A percentile compares a stretch with the other conserved stretches of the same genome.
Conservation (phyloP, 2,113 vertebrate species). For the Vanacampus margaritifer region DNA sequence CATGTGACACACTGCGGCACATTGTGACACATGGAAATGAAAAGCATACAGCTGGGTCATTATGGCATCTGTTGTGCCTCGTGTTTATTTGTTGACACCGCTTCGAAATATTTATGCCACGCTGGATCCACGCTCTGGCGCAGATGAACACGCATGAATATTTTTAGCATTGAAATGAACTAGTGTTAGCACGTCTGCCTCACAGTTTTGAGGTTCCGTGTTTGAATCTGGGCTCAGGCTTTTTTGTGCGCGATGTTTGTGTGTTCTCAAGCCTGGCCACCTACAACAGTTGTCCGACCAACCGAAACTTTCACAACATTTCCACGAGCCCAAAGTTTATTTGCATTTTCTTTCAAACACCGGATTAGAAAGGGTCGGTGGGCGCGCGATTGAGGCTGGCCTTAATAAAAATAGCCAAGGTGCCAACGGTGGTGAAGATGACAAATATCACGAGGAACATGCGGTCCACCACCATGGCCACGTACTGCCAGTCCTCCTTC, state of each 20-base stretch:
- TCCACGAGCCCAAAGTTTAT: neutral
- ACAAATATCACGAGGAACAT: slow-evolving; percentile 80
- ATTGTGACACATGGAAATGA: slow-evolving; percentile 43
- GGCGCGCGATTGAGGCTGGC: slow-evolving; percentile 76
- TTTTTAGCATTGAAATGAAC: neutral
- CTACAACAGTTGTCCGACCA: neutral
- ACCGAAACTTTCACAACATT: neutral
- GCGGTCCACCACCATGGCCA: slow-evolving; percentile 80
- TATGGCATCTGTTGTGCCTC: slow-evolving; percentile 36
- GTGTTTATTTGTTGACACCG: slow-evolving; percentile 59
- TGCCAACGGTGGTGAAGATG: slow-evolving; percentile 76
- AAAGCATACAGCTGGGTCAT: slow-evolving; percentile 22
- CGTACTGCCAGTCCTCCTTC: slow-evolving; percentile 81
- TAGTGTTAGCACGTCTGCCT: neutral
- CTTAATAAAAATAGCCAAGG: slow-evolving; percentile 70
- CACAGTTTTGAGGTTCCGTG: neutral
- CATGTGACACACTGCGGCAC: slow-evolving; percentile 36
- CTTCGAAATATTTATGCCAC: slow-evolving; percentile 19
- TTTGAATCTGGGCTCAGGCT: neutral
- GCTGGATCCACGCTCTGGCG: neutral
- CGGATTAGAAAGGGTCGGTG: slow-evolving; percentile 68
- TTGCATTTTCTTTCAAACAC: neutral
- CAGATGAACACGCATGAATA: neutral
- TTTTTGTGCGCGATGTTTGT: neutral
- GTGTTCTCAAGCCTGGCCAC: neutral